phyloP scores from a whole-genome alignment of 1,140 invertebrate species.

The Psilanteris sp. region DNA sequence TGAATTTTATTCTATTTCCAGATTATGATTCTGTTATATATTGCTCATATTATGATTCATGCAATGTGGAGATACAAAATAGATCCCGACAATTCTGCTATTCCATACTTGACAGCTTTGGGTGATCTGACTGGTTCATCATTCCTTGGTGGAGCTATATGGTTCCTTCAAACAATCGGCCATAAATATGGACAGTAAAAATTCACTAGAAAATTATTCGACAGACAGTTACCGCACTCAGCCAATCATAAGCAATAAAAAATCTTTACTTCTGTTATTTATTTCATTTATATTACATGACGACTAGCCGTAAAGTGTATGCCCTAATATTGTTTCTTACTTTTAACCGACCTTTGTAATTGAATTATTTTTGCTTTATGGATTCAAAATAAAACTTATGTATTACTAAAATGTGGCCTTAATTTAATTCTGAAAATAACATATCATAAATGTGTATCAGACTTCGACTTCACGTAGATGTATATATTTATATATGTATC shows the following conservation, averaged over 20 bases:
- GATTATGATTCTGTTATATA: slow-evolving; percentile 89
- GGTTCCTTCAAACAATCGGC: slow-evolving; percentile 82
- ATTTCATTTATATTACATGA: slow-evolving; percentile 36
- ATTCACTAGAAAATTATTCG: background rate
- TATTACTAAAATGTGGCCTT: no score
- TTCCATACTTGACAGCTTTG: slow-evolving; percentile 96
- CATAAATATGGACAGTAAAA: slow-evolving; percentile 49
- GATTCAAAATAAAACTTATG: no score
- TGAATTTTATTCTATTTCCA: no score
- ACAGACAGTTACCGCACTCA: slow-evolving; percentile 4
- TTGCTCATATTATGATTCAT: slow-evolving; percentile 92
- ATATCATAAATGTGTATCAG: no score
- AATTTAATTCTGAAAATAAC: no score
- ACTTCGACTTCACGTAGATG: no score
- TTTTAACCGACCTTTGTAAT: no score
- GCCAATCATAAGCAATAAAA: slow-evolving; percentile 5
- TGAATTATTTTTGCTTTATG: background rate
- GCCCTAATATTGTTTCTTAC: background rate
- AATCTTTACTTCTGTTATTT: slow-evolving; percentile 13
- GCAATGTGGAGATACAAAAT: slow-evolving; percentile 94
- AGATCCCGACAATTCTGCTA: slow-evolving; percentile 98
- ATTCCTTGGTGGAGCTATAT: slow-evolving; percentile 91
- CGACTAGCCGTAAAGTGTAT: slow-evolving; percentile 29
- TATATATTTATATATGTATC: no score
- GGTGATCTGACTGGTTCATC: slow-evolving; percentile 95